Evolutionary conservation across 2,888 invertebrate genomes (phyloP), one percentile per base, ranked within the genome.

Genomic region (Euspilapteryx auroguttella): DNA sequence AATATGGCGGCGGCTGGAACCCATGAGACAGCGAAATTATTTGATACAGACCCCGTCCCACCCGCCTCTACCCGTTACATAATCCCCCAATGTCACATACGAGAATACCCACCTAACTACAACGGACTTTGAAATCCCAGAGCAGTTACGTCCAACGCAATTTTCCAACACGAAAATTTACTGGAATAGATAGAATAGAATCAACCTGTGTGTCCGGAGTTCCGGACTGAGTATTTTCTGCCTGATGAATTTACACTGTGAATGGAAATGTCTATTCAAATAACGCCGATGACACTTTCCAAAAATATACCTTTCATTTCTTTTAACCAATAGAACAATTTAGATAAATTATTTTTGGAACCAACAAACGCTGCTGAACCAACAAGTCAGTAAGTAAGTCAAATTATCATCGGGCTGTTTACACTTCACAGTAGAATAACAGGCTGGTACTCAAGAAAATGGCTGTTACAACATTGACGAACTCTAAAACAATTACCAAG

Each of bases 21-120:
- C 49, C 50, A 51, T 47, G 57, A 55, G 56, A 57, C 55, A 51
- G 44, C 43, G 46, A 62, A 64, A 65, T 65, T 64, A 62, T 62
- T 17, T 17, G 17, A 17, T 55, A 47, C 44, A 53, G 46, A 38
- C 53, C 56, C 53, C 47, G 49, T 46, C 42, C 38, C 34, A 40
- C 39, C 39, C 32, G 34, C 37, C 34, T 39, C 39, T 8, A 17
- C 5, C 17, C 17, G 17, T 17, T 8, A 17, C 17, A 6, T 6
- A 17, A 17, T 17, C 17, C 17, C 17, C 17, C 5, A 8, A 8
- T 17, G 17, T 17, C 17, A 17, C 8, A 17, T 17, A 8, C 17
- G 17, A 17, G 17, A 17, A 17, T 17, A 17, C 8, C 17, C 17
- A 17, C 5, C 5, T 5, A 5, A 6, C 5, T 5, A 17, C 5